Conservation (phyloP, 2,888 invertebrate genomes). For the Lithodes maja region DNA sequence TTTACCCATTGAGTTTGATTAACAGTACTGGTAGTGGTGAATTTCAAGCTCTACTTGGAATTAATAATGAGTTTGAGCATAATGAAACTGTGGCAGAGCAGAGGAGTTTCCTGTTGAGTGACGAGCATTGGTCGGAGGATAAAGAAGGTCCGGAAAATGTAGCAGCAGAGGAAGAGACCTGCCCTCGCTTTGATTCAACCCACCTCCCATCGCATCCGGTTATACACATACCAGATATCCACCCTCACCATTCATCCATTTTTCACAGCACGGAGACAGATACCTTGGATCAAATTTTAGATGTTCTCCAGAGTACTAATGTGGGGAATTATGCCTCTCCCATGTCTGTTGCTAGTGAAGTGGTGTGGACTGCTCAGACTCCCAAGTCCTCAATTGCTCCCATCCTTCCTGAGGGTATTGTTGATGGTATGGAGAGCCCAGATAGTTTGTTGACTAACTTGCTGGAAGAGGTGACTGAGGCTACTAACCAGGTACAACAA, state of each 20-base stretch:
- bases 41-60: no score
- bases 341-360: not conserved
- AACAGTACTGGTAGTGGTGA: no score
- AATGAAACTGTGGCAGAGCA: no score
- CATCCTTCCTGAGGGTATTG: not conserved
- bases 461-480: not conserved
- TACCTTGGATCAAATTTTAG: not conserved
- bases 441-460: not conserved
- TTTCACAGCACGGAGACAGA: not conserved
- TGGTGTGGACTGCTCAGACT: slow-evolving; percentile 25
- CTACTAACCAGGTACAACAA: no score
- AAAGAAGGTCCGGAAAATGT: not conserved
- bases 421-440: not conserved
- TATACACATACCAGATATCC: not conserved
- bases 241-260: not conserved
- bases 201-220: not conserved
- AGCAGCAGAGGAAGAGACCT: not conserved
- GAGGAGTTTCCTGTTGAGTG: no score
- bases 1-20: no score
- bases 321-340: not conserved
- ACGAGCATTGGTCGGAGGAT: not conserved
- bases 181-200: not conserved
- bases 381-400: not conserved
- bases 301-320: not conserved
- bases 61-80: no score